Percentiles rank a stretch among this genome's conserved stretches.
These are phyloP conservation scores for Urocynchramus pylzowi DNA, from an alignment of 2,113 vertebrate genomes.

Conservation along the genomic window DNA sequence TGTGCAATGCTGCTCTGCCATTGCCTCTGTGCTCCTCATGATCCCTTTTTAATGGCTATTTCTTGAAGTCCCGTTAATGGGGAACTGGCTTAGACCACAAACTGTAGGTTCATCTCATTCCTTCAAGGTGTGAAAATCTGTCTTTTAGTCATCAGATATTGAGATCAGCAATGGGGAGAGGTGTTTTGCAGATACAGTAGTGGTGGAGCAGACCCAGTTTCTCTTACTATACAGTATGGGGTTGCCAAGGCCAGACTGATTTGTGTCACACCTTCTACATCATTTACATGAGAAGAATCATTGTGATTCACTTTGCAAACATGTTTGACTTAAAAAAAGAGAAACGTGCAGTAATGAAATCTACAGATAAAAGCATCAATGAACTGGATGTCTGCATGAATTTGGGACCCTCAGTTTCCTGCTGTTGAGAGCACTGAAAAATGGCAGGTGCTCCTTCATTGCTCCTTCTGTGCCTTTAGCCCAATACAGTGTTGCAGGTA, in stretches of 20 bases:
- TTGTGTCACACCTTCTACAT: neutral
- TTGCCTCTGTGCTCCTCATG: neutral
- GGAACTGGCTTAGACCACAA: neutral
- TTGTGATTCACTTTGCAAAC: neutral
- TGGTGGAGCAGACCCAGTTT: neutral
- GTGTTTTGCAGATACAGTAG: neutral
- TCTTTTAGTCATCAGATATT: neutral
- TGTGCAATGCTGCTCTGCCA: neutral
- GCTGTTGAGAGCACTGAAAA: neutral
- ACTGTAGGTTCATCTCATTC: neutral
- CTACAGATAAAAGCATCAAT: neutral
- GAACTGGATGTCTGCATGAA: neutral
- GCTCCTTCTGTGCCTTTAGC: neutral
- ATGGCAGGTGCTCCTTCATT: neutral
- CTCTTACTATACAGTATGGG: neutral
- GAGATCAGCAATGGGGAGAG: neutral
- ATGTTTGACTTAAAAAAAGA: neutral
- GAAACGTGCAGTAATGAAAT: neutral
- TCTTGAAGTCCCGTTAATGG: neutral
- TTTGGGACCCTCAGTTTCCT: neutral
- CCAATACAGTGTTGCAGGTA: neutral
- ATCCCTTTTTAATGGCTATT: neutral
- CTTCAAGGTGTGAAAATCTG: neutral
- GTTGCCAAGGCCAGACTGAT: neutral
- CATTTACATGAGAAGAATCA: neutral